These are phyloP conservation scores for Lycaena phlaeas DNA, from an alignment of 2,888 invertebrate species.

Conservation along the genomic window DNA sequence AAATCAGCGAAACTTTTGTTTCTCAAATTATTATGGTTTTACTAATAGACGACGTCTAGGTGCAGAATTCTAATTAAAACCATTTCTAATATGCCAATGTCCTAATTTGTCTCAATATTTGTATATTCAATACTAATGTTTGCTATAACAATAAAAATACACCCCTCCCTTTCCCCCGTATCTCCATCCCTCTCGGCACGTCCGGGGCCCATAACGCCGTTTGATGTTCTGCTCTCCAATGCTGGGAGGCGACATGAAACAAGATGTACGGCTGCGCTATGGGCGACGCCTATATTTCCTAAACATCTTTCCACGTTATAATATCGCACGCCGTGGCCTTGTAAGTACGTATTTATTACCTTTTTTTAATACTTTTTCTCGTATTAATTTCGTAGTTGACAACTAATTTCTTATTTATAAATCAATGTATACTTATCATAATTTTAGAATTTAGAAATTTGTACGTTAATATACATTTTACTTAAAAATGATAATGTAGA, in stretches of 20 bases:
- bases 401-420: too few relatives aligned
- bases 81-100: too few relatives aligned
- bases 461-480: too few relatives aligned
- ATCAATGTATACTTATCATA: too few relatives aligned
- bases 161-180: conserved; percentile 38
- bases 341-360: conserved; percentile 34
- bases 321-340: conserved; percentile 54
- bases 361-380: conserved; percentile 11
- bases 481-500: too few relatives aligned
- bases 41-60: too few relatives aligned
- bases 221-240: conserved; percentile 75
- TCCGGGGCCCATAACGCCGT: conserved; percentile 68
- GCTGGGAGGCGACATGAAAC: conserved; percentile 64
- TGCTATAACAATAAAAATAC: conserved; percentile 60
- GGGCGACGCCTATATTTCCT: conserved; percentile 71
- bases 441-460: too few relatives aligned
- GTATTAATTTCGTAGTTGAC: conserved; percentile 14
- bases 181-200: conserved; percentile 58
- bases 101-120: too few relatives aligned
- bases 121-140: conserved; percentile 24
- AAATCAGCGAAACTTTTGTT: background rate
- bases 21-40: background rate
- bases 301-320: conserved; percentile 68
- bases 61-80: too few relatives aligned
- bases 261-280: conserved; percentile 71